A percentile compares a stretch with the other conserved stretches of the same genome.
Evolutionary conservation across 2,888 invertebrate species (phyloP).

Genomic region (Trichogramma dendrolimi): DNA sequence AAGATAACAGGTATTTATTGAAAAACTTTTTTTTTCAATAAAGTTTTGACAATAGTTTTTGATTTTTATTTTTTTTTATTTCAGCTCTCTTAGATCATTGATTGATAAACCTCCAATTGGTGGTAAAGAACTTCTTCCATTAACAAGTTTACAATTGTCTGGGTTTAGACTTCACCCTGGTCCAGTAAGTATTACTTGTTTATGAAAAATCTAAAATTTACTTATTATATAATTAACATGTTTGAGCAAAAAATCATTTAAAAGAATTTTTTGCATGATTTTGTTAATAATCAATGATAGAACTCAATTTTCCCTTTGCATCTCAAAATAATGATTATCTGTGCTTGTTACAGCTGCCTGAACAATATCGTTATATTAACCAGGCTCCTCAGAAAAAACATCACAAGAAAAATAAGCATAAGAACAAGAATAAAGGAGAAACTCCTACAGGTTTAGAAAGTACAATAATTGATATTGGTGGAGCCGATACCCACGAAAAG

Average conservation of each 20-base stretch:
- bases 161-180: slow-evolving; percentile 95
- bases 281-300: background rate
- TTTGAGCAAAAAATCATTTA: no score
- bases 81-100: slow-evolving; percentile 84
- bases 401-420: slow-evolving; percentile 93
- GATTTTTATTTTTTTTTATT: slow-evolving; percentile 24
- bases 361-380: slow-evolving; percentile 90
- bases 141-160: slow-evolving; percentile 82
- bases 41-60: slow-evolving; percentile 1
- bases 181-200: slow-evolving; percentile 58
- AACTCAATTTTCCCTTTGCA: background rate
- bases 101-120: slow-evolving; percentile 96
- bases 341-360: slow-evolving; percentile 66
- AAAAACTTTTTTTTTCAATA: background rate
- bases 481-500: slow-evolving; percentile 83
- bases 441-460: slow-evolving; percentile 70
- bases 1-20: slow-evolving; percentile 61
- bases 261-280: no score
- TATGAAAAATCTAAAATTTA: background rate
- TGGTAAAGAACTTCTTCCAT: slow-evolving; percentile 80
- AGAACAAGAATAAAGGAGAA: slow-evolving; percentile 85
- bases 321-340: background rate
- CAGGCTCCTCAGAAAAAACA: slow-evolving; percentile 89
- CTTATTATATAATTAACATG: no score
- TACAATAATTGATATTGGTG: slow-evolving; percentile 62